Conservation (phyloP, 2,113 vertebrate species). For the Lethenteron reissneri region DNA sequence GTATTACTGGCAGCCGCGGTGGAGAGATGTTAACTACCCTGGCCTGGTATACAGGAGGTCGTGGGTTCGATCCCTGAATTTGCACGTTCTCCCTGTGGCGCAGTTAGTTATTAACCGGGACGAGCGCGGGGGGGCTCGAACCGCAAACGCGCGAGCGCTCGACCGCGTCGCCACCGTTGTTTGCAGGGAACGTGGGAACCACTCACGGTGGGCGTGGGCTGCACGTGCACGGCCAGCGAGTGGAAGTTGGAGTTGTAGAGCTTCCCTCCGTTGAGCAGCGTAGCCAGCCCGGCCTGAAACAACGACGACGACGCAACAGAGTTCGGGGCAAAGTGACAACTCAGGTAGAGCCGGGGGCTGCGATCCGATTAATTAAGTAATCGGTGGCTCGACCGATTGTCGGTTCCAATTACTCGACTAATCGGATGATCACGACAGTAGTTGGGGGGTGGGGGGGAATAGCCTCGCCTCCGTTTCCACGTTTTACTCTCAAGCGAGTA, state of each 20-base stretch:
- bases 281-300: conserved; percentile 58
- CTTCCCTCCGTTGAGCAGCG: conserved; percentile 74
- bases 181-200: neutral
- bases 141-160: neutral
- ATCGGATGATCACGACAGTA: no score
- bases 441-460: no score
- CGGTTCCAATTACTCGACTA: no score
- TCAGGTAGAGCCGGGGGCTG: no score
- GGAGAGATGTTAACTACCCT: no score
- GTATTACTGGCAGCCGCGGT: no score
- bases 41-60: neutral
- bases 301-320: neutral
- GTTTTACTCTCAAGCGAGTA: no score
- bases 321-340: neutral
- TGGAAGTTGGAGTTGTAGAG: conserved; percentile 91
- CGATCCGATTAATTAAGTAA: no score
- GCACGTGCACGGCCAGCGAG: conserved; percentile 75
- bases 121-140: neutral
- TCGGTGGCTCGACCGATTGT: no score
- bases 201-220: conserved; percentile 54
- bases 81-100: neutral
- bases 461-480: no score
- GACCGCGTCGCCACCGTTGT: neutral
- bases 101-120: neutral
- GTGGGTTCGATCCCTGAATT: neutral